phyloP scores from a whole-genome alignment of 2,888 invertebrate species.

The Cremastinae sp. region DNA sequence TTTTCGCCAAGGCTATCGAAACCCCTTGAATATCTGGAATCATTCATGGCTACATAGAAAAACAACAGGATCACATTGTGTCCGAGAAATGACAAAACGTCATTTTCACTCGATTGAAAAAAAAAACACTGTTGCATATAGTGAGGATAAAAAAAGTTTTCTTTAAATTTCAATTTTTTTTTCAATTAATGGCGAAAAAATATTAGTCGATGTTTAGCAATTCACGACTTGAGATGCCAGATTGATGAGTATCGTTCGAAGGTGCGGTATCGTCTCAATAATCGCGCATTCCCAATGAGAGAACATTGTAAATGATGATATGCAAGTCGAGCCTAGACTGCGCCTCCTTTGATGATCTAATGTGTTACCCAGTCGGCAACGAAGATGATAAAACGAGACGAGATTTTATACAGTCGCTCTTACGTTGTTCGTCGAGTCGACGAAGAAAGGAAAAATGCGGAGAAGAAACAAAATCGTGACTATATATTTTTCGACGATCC shows the following conservation, averaged over 20 bases:
- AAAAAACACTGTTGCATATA: no score
- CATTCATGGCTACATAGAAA: no score
- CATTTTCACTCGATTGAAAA: background rate
- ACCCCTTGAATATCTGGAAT: no score
- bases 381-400: conserved; percentile 2
- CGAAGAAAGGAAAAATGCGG: conserved; percentile 14
- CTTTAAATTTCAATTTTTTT: no score
- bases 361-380: conserved; percentile 50
- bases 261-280: conserved; percentile 67
- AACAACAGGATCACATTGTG: background rate
- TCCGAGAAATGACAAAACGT: background rate
- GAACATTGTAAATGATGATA: conserved; percentile 67
- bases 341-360: conserved; percentile 68
- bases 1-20: no score
- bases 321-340: conserved; percentile 72
- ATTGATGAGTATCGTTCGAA: conserved; percentile 66
- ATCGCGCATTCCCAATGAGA: conserved; percentile 65
- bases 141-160: no score
- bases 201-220: conserved; percentile 12
- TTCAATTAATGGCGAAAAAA: no score
- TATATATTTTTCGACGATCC: conserved; percentile 42
- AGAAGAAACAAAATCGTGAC: background rate
- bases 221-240: conserved; percentile 64
- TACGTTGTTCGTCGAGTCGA: background rate
- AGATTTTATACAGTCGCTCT: background rate